Evolutionary conservation across 2,888 invertebrate species (phyloP).

Genomic region (Chironomus tentans): DNA sequence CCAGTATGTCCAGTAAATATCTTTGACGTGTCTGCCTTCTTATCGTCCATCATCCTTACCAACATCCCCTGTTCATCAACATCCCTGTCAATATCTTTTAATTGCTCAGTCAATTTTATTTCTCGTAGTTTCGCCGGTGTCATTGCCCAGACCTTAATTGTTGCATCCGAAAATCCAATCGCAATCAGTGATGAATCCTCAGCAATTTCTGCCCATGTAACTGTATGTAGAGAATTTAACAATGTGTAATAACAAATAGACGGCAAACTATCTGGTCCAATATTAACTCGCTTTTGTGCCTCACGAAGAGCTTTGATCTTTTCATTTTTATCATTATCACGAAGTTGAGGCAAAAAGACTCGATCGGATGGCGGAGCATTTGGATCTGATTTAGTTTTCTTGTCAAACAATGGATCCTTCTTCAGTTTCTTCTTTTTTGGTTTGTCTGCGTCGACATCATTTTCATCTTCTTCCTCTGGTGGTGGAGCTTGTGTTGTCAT

Average conservation of each 20-base stretch:
- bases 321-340: conserved; percentile 85
- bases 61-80: conserved; percentile 94
- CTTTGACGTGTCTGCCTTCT: conserved; percentile 70
- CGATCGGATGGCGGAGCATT: conserved; percentile 89
- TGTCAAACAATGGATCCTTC: conserved; percentile 84
- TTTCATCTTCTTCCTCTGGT: conserved; percentile 47
- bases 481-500: conserved; percentile 42
- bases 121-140: conserved; percentile 76
- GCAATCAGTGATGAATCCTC: conserved; percentile 91
- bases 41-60: conserved; percentile 92
- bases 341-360: conserved; percentile 90
- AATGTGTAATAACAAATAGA: conserved; percentile 96
- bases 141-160: conserved; percentile 79
- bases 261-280: conserved; percentile 79
- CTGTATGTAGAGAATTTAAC: conserved; percentile 73
- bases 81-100: conserved; percentile 86
- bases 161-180: conserved; percentile 85
- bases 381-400: conserved; percentile 93
- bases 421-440: conserved; percentile 94
- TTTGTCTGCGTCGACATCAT: conserved; percentile 75
- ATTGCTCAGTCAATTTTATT: conserved; percentile 79
- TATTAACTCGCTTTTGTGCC: conserved; percentile 71
- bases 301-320: conserved; percentile 82
- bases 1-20: conserved; percentile 80
- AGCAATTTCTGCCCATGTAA: conserved; percentile 70